These are phyloP conservation scores for Melanocharis versteri DNA, from an alignment of 2,113 vertebrate species.

Conservation along the genomic window DNA sequence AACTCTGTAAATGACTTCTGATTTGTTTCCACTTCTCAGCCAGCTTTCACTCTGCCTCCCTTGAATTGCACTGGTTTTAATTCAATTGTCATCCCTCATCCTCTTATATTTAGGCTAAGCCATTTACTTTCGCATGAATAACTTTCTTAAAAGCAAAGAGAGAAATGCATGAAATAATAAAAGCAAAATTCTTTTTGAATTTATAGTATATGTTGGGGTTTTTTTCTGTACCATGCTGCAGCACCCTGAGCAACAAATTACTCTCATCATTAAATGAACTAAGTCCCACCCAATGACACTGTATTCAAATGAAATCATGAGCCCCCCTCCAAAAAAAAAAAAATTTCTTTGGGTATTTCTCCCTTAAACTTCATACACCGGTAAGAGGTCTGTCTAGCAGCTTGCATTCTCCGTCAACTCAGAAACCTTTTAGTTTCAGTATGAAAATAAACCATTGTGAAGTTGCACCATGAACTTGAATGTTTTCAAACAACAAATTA, in stretches of 20 bases:
- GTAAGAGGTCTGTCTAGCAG: background rate
- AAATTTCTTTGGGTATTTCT: background rate
- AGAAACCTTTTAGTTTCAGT: background rate
- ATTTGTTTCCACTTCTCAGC: background rate
- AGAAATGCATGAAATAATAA: background rate
- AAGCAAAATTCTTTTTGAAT: background rate
- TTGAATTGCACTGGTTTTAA: background rate
- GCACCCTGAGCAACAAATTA: background rate
- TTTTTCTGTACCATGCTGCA: background rate
- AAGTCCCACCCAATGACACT: background rate
- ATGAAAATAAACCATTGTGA: background rate
- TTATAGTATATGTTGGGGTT: background rate
- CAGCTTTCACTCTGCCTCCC: background rate
- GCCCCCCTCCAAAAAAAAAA: rapidly evolving
- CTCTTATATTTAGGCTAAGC: background rate
- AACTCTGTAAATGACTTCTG: background rate
- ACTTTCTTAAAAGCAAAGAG: background rate
- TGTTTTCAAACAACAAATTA: background rate
- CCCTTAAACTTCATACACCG: background rate
- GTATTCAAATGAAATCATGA: background rate
- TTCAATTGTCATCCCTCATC: background rate
- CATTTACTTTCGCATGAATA: background rate
- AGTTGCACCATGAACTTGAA: background rate
- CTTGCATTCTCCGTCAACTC: background rate
- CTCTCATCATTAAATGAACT: background rate